Conservation (phyloP, 1,140 invertebrate species). For the Pseudobourletiella spinata region DNA sequence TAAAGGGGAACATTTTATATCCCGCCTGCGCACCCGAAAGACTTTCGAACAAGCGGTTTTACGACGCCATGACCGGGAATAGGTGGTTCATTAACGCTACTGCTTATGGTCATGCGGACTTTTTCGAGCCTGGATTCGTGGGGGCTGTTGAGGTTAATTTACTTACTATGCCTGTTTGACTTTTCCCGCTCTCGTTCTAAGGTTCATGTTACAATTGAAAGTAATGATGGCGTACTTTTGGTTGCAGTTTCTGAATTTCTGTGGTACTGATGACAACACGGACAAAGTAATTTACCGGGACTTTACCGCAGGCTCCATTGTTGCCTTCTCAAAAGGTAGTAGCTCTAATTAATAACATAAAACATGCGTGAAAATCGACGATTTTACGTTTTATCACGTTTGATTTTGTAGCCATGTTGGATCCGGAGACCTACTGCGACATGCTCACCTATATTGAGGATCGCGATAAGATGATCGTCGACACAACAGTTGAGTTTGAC, state of each 20-base stretch:
- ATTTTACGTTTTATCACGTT: not conserved
- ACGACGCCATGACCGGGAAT: constrained; percentile 29
- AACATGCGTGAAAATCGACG: not conserved
- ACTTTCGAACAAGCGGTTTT: constrained; percentile 32
- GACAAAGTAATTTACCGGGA: constrained; percentile 1
- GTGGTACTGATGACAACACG: not conserved
- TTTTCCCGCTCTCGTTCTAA: too few relatives aligned
- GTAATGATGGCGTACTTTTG: not conserved
- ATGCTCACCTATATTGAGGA: constrained; percentile 13
- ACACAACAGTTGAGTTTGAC: not conserved
- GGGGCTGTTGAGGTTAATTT: constrained; percentile 17
- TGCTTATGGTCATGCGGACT: constrained; percentile 31
- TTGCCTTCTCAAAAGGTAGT: constrained; percentile 13
- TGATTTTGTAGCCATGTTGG: constrained; percentile 3
- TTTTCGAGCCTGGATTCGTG: constrained; percentile 26
- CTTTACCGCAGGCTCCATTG: constrained; percentile 5
- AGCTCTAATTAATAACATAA: not conserved
- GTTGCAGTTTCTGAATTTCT: constrained; percentile 8
- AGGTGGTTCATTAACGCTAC: constrained; percentile 36
- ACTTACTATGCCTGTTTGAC: not conserved
- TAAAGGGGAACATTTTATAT: not conserved
- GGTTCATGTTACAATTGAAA: not conserved
- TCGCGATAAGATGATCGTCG: not conserved
- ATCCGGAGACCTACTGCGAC: constrained; percentile 8
- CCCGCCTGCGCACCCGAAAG: constrained; percentile 31